These are phyloP conservation scores for Oxyura jamaicensis DNA, from an alignment of 2,113 vertebrate species.

Conservation along the genomic window DNA sequence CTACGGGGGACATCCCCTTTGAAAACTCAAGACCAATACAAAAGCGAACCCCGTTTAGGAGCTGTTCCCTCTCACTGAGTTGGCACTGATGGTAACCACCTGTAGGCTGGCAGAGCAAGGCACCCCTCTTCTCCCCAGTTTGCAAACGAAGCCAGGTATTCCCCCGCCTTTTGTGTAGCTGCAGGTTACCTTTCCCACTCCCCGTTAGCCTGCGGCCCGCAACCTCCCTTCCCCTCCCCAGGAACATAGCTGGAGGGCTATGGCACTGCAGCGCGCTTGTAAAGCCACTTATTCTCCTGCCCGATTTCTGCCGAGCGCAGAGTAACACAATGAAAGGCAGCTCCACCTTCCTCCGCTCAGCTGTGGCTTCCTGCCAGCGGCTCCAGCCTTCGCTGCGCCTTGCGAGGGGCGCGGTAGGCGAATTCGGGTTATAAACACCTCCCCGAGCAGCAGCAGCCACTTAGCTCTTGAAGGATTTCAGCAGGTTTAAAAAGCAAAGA, in stretches of 20 bases:
- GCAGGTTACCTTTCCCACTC: not conserved
- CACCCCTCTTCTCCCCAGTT: not conserved
- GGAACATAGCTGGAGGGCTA: not conserved
- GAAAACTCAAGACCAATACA: not conserved
- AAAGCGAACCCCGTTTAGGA: not conserved
- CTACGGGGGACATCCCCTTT: not conserved
- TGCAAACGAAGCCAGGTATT: accelerated
- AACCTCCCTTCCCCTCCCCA: not conserved
- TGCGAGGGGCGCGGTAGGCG: not conserved
- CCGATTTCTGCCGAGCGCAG: not conserved
- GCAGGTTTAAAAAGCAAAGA: not conserved
- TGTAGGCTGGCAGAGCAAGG: not conserved
- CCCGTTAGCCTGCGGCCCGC: not conserved
- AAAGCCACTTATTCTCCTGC: not conserved
- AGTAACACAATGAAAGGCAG: not conserved
- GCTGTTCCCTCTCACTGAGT: not conserved
- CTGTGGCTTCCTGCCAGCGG: not conserved
- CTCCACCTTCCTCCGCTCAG: not conserved
- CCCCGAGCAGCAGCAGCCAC: not conserved
- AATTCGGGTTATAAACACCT: slow-evolving; percentile 18
- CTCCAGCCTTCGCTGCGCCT: not conserved
- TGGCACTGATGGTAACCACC: not conserved
- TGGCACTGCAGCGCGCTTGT: not conserved
- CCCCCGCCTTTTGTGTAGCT: not conserved
- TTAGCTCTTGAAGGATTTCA: not conserved